These are phyloP conservation scores for Todus mexicanus DNA, from an alignment of 2,797 vertebrate species.

Conservation along the genomic window DNA sequence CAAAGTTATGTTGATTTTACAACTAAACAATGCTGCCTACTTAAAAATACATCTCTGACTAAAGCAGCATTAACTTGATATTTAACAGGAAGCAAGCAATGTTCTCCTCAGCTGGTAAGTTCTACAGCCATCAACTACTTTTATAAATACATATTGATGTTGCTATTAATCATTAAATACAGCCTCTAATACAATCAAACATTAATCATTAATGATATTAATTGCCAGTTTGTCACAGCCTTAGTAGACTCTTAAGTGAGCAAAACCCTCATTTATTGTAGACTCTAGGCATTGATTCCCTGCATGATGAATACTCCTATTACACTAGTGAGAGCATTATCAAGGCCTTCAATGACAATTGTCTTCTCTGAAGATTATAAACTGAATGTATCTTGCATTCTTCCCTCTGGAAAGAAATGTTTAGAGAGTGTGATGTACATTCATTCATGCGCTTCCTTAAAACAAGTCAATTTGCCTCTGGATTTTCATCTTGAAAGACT, in stretches of 20 bases:
- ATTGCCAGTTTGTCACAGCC: neutral
- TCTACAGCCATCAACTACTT: neutral
- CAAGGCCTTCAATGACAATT: neutral
- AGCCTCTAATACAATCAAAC: neutral
- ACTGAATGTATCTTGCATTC: neutral
- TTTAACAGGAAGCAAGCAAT: slow-evolving; percentile 13
- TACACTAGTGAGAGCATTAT: neutral
- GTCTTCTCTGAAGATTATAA: neutral
- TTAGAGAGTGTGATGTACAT: neutral
- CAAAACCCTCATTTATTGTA: neutral
- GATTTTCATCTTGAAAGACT: neutral
- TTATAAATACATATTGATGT: neutral
- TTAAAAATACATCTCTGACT: neutral
- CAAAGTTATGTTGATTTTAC: neutral
- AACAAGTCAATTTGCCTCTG: neutral
- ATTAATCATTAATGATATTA: slow-evolving; percentile 29
- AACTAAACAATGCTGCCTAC: neutral
- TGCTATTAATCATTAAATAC: slow-evolving; percentile 15
- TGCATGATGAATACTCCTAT: neutral
- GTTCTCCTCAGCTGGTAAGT: neutral
- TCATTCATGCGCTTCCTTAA: neutral
- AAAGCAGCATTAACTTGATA: neutral
- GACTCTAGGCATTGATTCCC: neutral
- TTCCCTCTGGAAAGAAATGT: neutral
- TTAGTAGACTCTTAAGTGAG: neutral